Evolutionary conservation across 2,113 vertebrate species (phyloP), one percentile per base, ranked within the genome.

Genomic region (Hyla sarda): DNA sequence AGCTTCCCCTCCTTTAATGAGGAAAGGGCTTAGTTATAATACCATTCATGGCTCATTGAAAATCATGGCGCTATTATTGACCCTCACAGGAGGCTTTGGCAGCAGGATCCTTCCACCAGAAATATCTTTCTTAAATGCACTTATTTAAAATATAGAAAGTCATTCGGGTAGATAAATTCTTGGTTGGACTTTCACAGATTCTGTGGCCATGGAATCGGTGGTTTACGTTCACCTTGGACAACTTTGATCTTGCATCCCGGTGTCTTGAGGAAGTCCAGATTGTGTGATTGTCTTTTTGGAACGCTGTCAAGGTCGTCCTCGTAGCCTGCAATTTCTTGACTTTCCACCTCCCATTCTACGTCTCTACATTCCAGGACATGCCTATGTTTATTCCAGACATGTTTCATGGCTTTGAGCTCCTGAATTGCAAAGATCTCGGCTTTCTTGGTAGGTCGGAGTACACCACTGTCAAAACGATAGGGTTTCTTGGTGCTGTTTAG

Each of bases 271-370:
- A 75, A 58, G 5, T 17, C 19, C 9, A 74, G 52, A 0, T 74
- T 32, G 10, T 21, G 25, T 13, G 16, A 28, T 47, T 41, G 74
- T 32, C 25, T 12, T 1, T 41, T 21, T 10, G 16, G 1, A 28
- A 75, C 5, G 1, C 82, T 30, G 3, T 30, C 25, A 14, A 32
- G 69, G 37, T 74, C 56, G 19, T 74, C 54, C 34, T 30, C 56
- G 17, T 74, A 74, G n/a, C 17, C 32, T 2, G 13, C n/a, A 23
- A 83, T 56, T 14, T 58, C 34, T n/a, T 69, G 50, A 56, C 82
- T 60, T 41, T 73, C 72, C 30, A 83, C 82, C 41, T 56, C 34
- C 82, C 82, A 76, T 69, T 69, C 23, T 3, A 86, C 30, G 1
- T 41, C 32, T 80, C 84, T 79, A 17, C 11, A 34, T 3, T 80